Conservation (phyloP, 2,797 vertebrate genomes). For the Chloroceryle amazona region DNA sequence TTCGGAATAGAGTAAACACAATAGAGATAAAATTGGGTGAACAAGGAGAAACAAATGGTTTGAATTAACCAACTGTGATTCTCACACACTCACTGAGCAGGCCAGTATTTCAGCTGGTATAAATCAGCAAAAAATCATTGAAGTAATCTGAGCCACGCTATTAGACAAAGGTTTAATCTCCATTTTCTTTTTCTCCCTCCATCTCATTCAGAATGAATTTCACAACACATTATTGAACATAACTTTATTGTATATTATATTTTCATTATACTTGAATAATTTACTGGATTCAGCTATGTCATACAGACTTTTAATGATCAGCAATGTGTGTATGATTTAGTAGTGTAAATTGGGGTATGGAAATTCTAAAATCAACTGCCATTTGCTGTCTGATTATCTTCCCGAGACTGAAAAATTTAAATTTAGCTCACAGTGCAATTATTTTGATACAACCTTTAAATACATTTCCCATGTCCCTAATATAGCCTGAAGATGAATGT, state of each 20-base stretch:
- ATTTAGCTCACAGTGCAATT: not conserved
- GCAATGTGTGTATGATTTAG: not conserved
- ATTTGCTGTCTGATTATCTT: not conserved
- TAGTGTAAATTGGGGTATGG: accelerated
- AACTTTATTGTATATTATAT: not conserved
- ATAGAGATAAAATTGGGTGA: not conserved
- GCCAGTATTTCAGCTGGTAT: not conserved
- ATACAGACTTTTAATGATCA: not conserved
- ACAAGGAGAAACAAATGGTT: not conserved
- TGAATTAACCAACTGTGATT: not conserved
- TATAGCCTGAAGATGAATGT: not conserved
- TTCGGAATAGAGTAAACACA: not conserved
- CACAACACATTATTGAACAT: not conserved
- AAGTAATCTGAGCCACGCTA: not conserved
- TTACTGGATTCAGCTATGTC: not conserved
- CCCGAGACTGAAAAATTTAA: not conserved
- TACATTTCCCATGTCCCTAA: not conserved
- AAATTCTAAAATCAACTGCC: not conserved
- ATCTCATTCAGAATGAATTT: not conserved
- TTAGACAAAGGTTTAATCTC: not conserved
- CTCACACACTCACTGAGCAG: not conserved
- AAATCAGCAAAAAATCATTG: not conserved
- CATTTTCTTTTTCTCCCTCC: not conserved
- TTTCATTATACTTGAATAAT: not conserved
- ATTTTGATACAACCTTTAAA: not conserved